Percentiles rank a stretch among this genome's conserved stretches.
Conservation (phyloP, 2,888 invertebrate genomes). For the Ectemnius lituratus region DNA sequence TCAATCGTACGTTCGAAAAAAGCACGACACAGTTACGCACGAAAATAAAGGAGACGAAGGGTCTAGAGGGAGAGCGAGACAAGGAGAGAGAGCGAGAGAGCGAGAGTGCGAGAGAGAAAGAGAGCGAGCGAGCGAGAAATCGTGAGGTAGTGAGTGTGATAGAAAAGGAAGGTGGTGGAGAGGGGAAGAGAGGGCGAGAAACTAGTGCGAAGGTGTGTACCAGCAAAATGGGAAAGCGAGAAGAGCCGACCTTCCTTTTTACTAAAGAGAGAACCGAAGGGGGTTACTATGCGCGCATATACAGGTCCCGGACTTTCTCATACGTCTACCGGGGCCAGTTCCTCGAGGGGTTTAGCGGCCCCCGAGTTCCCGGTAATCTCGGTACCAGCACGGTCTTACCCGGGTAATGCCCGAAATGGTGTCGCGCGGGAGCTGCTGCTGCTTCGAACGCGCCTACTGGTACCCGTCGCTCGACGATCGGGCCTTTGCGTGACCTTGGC, state of each 20-base stretch:
- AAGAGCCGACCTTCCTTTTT: conserved; percentile 55
- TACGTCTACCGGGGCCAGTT: conserved; percentile 29
- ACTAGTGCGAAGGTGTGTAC: conserved; percentile 57
- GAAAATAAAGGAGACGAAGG: conserved; percentile 18
- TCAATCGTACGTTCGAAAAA: conserved; percentile 17
- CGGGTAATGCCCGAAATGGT: conserved; percentile 49
- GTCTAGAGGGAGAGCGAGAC: conserved; percentile 6
- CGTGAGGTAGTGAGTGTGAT: conserved; percentile 22
- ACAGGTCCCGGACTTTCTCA: conserved; percentile 49
- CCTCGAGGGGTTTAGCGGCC: conserved; percentile 31
- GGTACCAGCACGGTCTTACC: conserved; percentile 37
- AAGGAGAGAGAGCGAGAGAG: conserved; percentile 3
- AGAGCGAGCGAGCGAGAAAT: conserved; percentile 39
- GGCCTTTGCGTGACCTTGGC: conserved; percentile 44
- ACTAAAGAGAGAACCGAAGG: conserved; percentile 46
- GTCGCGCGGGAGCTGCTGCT: conserved; percentile 42
- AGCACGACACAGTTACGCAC: neutral
- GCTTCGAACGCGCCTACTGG: conserved; percentile 28
- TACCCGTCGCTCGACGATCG: conserved; percentile 13
- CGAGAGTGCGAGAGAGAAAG: conserved; percentile 56
- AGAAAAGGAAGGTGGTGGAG: neutral
- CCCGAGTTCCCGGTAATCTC: conserved; percentile 29
- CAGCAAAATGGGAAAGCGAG: conserved; percentile 41
- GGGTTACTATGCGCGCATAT: conserved; percentile 40
- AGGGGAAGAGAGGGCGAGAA: conserved; percentile 9